Conservation (phyloP, 2,797 vertebrate genomes). For the Gallinago nigripennis region DNA sequence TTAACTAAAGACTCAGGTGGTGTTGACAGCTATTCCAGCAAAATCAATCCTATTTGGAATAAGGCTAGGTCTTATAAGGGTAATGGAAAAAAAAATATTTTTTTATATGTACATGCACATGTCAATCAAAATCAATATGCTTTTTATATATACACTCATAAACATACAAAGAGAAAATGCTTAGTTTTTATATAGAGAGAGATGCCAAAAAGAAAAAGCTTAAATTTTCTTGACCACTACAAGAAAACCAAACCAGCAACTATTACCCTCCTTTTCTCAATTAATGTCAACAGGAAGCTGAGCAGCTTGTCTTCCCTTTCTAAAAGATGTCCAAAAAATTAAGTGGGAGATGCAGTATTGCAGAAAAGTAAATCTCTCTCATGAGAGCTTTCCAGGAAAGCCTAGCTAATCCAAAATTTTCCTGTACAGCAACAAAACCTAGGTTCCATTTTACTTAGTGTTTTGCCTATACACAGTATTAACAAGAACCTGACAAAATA, state of each 20-base stretch:
- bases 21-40: background rate
- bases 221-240: background rate
- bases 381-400: background rate
- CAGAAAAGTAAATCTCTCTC: background rate
- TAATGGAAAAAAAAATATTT: background rate
- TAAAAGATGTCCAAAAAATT: background rate
- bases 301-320: background rate
- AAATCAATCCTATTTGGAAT: background rate
- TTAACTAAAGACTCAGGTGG: background rate
- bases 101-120: accelerated
- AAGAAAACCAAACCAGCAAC: background rate
- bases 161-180: background rate
- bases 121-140: background rate
- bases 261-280: background rate
- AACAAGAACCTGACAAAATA: background rate
- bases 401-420: background rate
- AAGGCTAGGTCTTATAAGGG: background rate
- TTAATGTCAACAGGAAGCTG: background rate
- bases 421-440: background rate
- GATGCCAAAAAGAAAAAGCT: background rate
- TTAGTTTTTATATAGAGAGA: background rate
- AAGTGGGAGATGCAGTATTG: background rate
- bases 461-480: background rate
- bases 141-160: background rate
- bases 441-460: background rate